Conservation (phyloP, 2,797 vertebrate genomes). For the Phaenicophaeus curvirostris region DNA sequence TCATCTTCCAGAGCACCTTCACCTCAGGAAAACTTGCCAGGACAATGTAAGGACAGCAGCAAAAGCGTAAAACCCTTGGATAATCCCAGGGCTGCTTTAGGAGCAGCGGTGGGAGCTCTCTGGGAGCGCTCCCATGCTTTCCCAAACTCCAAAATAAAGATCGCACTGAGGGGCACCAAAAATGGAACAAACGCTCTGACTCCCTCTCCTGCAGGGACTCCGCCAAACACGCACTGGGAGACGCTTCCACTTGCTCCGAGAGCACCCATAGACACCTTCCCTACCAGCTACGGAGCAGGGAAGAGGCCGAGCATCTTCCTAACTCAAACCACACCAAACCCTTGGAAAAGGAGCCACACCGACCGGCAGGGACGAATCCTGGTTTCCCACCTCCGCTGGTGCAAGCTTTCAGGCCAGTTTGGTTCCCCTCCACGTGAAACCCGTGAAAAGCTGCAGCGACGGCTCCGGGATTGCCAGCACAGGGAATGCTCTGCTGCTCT, state of each 20-base stretch:
- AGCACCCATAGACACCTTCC: background rate
- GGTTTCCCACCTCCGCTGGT: background rate
- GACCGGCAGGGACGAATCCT: background rate
- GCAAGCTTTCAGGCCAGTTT: too few species aligned
- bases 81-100: background rate
- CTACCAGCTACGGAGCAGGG: fast-evolving
- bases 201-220: background rate
- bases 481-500: background rate
- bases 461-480: fast-evolving
- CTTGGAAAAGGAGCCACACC: fast-evolving
- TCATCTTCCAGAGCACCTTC: background rate
- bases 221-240: background rate
- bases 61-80: background rate
- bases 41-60: background rate
- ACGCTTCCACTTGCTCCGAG: too few species aligned
- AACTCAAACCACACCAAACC: background rate
- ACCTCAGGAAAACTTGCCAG: background rate
- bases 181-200: fast-evolving
- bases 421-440: too few species aligned
- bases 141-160: background rate
- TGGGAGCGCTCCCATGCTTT: background rate
- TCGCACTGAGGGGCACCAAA: background rate
- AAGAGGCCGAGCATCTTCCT: background rate
- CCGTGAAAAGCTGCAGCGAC: background rate
- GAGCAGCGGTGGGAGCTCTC: background rate